Evolutionary conservation across 2,888 invertebrate genomes (phyloP).

Genomic region (Xestobium rufovillosum): DNA sequence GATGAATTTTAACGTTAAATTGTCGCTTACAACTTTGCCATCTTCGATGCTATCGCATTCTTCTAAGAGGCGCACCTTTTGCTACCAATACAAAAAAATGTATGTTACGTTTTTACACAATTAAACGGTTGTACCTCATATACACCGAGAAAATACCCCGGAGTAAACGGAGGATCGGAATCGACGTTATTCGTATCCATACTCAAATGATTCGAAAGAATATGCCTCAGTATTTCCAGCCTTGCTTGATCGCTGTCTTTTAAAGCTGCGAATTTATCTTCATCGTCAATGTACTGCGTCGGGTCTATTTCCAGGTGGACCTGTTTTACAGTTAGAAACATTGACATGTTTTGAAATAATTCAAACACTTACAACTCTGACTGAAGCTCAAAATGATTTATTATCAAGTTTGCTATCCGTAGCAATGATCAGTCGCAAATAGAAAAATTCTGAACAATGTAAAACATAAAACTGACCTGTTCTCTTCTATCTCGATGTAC

Average conservation of each 20-base stretch:
- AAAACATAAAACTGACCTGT: no score
- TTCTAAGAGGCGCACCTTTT: slow-evolving; percentile 63
- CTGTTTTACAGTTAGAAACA: no score
- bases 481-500: no score
- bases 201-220: slow-evolving; percentile 62
- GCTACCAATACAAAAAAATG: slow-evolving; percentile 45
- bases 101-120: slow-evolving; percentile 6
- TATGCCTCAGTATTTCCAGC: slow-evolving; percentile 68
- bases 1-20: slow-evolving; percentile 64
- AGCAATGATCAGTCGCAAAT: no score
- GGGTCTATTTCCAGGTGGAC: slow-evolving; percentile 79
- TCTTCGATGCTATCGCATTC: slow-evolving; percentile 40
- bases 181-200: slow-evolving; percentile 49
- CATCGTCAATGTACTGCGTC: slow-evolving; percentile 55
- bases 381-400: no score
- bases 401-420: no score
- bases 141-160: slow-evolving; percentile 71
- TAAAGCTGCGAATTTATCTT: slow-evolving; percentile 50
- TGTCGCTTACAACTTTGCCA: slow-evolving; percentile 49
- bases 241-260: slow-evolving; percentile 62
- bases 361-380: no score
- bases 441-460: no score
- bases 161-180: slow-evolving; percentile 46
- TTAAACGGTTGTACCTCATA: slow-evolving; percentile 58
- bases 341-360: no score